Conservation (phyloP, 1,140 invertebrate species). For the Agraylea sexmaculata region DNA sequence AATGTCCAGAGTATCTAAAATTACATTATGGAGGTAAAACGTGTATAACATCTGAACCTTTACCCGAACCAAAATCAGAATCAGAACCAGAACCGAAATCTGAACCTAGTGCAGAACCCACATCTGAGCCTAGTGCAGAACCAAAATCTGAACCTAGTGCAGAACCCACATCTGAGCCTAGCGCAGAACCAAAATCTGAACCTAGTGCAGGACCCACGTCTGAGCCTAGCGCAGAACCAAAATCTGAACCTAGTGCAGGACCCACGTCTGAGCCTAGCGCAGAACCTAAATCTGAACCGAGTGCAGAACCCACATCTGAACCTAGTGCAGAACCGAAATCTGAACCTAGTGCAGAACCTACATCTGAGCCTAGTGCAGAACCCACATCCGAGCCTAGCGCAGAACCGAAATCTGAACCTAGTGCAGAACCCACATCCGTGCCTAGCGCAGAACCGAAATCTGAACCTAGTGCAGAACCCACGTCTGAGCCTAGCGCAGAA, state of each 20-base stretch:
- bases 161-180: no score
- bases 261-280: slow-evolving; percentile 14
- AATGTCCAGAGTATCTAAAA: slow-evolving; percentile 47
- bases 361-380: slow-evolving; percentile 14
- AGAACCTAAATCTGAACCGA: slow-evolving; percentile 9
- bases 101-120: slow-evolving; percentile 6
- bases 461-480: slow-evolving; percentile 3
- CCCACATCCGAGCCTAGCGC: slow-evolving; percentile 23
- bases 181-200: slow-evolving; percentile 23
- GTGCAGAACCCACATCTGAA: slow-evolving; percentile 3
- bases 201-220: no score
- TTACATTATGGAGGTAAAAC: slow-evolving; percentile 33
- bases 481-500: slow-evolving; percentile 12
- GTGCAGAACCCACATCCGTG: slow-evolving; percentile 9
- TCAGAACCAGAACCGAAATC: slow-evolving; percentile 23
- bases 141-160: no score
- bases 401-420: slow-evolving; percentile 20
- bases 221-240: slow-evolving; percentile 25
- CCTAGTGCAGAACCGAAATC: not conserved
- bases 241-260: slow-evolving; percentile 18
- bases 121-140: slow-evolving; percentile 19
- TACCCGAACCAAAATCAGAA: slow-evolving; percentile 24
- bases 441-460: slow-evolving; percentile 12
- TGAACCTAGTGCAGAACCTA: no score
- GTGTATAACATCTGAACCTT: slow-evolving; percentile 21